A percentile compares a stretch with the other conserved stretches of the same genome.
phyloP scores from a whole-genome alignment of 2,797 vertebrate species.

The Rhinella marina region DNA sequence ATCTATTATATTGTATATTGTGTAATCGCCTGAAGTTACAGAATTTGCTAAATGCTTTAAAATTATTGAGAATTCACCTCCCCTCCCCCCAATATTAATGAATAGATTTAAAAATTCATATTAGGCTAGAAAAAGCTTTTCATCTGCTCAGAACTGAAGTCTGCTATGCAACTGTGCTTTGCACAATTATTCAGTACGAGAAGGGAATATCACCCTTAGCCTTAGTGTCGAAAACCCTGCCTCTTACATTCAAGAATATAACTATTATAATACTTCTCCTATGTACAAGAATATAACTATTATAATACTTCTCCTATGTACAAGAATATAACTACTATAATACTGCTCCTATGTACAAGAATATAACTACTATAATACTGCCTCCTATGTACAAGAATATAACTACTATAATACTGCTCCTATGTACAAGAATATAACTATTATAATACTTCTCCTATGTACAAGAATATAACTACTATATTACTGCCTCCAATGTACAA shows the following conservation, averaged over 20 bases:
- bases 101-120: background rate
- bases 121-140: background rate
- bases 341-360: background rate
- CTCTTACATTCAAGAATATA: too few species aligned
- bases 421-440: background rate
- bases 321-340: slow-evolving; percentile 22
- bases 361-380: slow-evolving; percentile 13
- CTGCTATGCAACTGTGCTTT: too few species aligned
- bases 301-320: background rate
- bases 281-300: background rate
- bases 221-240: too few species aligned
- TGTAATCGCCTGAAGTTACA: background rate
- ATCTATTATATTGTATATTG: background rate
- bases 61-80: background rate
- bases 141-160: too few species aligned
- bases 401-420: slow-evolving; percentile 3
- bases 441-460: background rate
- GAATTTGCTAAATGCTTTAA: background rate
- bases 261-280: slow-evolving; percentile 3
- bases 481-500: background rate
- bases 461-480: slow-evolving; percentile 4
- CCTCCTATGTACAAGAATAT: background rate
- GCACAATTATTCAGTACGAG: too few species aligned
- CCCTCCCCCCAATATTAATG: background rate
- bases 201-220: too few species aligned